phyloP scores from a whole-genome alignment of 2,113 vertebrate species.

The Eudyptes chrysolophus region DNA sequence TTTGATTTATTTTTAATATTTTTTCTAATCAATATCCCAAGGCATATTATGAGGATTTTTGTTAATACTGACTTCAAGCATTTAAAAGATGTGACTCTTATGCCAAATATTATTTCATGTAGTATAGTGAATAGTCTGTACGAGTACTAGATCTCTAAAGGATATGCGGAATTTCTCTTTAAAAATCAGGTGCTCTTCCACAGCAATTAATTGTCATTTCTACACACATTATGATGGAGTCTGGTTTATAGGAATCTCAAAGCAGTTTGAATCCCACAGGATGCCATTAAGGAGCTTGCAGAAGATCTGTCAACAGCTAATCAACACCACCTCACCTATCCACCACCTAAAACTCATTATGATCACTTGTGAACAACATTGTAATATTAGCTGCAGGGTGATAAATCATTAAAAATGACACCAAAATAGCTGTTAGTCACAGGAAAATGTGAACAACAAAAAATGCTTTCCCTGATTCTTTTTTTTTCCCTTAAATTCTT shows the following conservation, averaged over 20 bases:
- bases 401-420: not conserved
- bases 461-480: not conserved
- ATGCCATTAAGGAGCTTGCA: not conserved
- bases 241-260: not conserved
- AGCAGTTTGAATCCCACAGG: not conserved
- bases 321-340: not conserved
- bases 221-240: not conserved
- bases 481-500: not conserved
- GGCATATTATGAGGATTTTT: not conserved
- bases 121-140: not conserved
- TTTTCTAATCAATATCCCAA: not conserved
- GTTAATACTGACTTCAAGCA: not conserved
- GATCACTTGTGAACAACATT: not conserved
- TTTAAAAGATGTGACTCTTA: not conserved
- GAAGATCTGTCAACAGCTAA: not conserved
- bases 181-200: not conserved
- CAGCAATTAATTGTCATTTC: not conserved
- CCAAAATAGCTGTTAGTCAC: not conserved
- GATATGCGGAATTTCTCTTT: not conserved
- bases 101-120: not conserved
- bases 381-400: not conserved
- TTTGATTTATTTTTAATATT: not conserved
- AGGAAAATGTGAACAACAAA: not conserved
- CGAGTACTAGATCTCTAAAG: not conserved
- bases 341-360: not conserved